These are phyloP conservation scores for Ginglymostoma cirratum DNA, from an alignment of 2,113 vertebrate species.

Conservation along the genomic window DNA sequence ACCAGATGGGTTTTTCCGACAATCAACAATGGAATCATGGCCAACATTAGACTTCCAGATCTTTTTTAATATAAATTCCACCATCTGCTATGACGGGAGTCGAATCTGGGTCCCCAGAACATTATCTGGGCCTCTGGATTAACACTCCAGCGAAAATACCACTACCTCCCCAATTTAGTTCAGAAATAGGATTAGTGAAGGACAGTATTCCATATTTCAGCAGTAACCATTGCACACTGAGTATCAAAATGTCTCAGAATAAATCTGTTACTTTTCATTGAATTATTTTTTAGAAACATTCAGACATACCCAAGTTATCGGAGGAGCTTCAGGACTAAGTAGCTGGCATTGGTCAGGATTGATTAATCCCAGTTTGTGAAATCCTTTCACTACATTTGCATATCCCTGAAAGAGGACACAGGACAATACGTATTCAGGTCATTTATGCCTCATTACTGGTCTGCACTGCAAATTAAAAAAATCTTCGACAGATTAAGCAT, in stretches of 20 bases:
- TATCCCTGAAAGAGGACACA: slow-evolving; percentile 69
- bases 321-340: slow-evolving; percentile 49
- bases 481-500: not conserved
- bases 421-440: slow-evolving; percentile 16
- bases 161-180: not conserved
- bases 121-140: no score
- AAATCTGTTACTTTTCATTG: not conserved
- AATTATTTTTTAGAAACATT: not conserved
- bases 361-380: slow-evolving; percentile 84
- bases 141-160: no score
- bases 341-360: slow-evolving; percentile 65
- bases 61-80: no score
- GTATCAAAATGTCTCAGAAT: not conserved
- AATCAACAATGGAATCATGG: no score
- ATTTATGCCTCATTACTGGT: not conserved
- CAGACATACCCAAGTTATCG: slow-evolving; percentile 76
- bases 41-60: no score
- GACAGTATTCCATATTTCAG: not conserved
- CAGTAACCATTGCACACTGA: not conserved
- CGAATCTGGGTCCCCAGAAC: no score
- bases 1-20: no score
- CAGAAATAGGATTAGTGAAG: not conserved
- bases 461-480: not conserved
- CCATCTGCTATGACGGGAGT: no score
- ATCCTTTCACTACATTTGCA: slow-evolving; percentile 70